phyloP scores from a whole-genome alignment of 2,113 vertebrate species.

The Charina bottae region DNA sequence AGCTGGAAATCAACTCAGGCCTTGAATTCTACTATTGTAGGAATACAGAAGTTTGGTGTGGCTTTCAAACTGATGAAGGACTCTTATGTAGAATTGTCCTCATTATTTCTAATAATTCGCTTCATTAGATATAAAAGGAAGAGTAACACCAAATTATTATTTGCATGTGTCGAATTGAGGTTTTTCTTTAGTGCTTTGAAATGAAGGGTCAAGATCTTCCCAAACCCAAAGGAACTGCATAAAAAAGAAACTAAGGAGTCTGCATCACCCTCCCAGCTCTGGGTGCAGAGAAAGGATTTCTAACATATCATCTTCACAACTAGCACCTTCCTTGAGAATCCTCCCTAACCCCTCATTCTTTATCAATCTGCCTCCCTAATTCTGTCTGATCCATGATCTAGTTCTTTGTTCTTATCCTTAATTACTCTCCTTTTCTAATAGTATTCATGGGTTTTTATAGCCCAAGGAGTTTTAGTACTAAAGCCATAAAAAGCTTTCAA shows the following conservation, averaged over 20 bases:
- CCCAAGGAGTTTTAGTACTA: background rate
- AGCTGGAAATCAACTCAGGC: background rate
- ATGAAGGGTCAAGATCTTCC: background rate
- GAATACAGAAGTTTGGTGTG: background rate
- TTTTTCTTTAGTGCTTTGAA: background rate
- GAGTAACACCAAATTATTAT: background rate
- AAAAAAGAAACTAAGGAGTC: background rate
- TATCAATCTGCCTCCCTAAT: background rate
- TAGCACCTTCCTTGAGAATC: no score
- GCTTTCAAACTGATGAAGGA: background rate
- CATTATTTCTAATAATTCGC: background rate
- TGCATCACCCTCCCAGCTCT: background rate
- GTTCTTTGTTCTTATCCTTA: background rate
- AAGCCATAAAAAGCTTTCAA: background rate
- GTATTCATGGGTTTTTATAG: background rate
- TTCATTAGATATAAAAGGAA: background rate
- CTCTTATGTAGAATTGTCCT: background rate
- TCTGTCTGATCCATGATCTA: background rate
- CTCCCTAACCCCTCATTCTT: background rate
- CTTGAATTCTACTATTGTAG: background rate
- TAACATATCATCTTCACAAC: no score
- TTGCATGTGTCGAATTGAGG: background rate
- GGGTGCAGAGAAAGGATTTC: background rate
- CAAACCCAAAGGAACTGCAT: background rate
- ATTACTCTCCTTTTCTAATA: background rate